A percentile compares a stretch with the other conserved stretches of the same genome.
These are phyloP conservation scores for Melinaea menophilus DNA, from an alignment of 2,888 invertebrate species.

Conservation along the genomic window DNA sequence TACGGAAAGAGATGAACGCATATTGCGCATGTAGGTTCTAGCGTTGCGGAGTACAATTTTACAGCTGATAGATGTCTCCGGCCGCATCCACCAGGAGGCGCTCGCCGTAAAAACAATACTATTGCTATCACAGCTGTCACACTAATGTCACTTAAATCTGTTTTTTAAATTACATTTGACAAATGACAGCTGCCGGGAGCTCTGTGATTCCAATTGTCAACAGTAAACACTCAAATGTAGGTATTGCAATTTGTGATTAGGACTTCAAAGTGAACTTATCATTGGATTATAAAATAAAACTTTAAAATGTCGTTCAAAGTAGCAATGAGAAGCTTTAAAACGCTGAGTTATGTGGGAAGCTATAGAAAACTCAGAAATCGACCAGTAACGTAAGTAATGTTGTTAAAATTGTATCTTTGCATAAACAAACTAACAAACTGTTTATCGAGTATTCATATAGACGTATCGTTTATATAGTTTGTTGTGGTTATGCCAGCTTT, in stretches of 20 bases:
- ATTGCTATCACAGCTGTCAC: constrained; percentile 40
- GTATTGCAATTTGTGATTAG: no score
- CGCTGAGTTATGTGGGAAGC: constrained; percentile 62
- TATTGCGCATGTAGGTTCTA: constrained; percentile 60
- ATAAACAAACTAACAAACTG: constrained; percentile 7
- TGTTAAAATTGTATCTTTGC: neutral
- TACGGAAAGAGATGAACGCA: constrained; percentile 69
- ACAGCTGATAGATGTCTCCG: constrained; percentile 66
- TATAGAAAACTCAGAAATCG: constrained; percentile 61
- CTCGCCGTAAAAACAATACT: constrained; percentile 43
- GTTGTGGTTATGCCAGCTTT: no score
- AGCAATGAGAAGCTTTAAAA: constrained; percentile 53
- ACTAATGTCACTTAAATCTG: constrained; percentile 16
- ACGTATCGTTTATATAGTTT: no score
- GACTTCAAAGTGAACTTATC: no score
- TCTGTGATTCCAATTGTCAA: no score
- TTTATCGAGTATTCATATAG: constrained; percentile 4
- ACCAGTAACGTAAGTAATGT: constrained; percentile 57
- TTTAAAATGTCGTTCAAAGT: constrained; percentile 62
- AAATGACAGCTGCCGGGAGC: constrained; percentile 3
- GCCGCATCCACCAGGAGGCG: constrained; percentile 50
- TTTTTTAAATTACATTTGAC: constrained; percentile 1
- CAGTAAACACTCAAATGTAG: no score
- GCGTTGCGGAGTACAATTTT: constrained; percentile 64
- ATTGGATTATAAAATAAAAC: neutral